These are phyloP conservation scores for Gadopsis marmoratus DNA, from an alignment of 2,797 vertebrate genomes.

Conservation along the genomic window DNA sequence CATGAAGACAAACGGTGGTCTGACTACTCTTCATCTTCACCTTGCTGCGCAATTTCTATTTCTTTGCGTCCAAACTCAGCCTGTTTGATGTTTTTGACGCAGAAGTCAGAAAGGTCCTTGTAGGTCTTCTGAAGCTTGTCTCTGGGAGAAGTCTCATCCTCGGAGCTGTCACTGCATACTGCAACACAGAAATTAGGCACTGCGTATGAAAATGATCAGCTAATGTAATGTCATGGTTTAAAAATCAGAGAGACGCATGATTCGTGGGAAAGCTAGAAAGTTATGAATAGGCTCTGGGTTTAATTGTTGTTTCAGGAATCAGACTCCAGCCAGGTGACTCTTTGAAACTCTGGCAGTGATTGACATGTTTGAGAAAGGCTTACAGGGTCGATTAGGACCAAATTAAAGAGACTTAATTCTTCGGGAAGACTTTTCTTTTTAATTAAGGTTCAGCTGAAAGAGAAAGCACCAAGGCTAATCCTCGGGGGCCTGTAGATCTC, in stretches of 20 bases:
- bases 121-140: conserved; percentile 91
- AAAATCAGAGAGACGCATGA: background rate
- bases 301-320: conserved; percentile 24
- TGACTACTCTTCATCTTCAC: conserved; percentile 63
- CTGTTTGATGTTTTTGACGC: conserved; percentile 94
- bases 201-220: background rate
- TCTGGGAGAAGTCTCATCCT: conserved; percentile 89
- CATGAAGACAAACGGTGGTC: background rate
- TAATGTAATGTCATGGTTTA: background rate
- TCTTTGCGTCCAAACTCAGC: conserved; percentile 92
- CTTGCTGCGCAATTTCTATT: conserved; percentile 93
- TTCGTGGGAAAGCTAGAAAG: conserved; percentile 2
- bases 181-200: conserved; percentile 11
- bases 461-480: conserved; percentile 53
- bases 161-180: conserved; percentile 89
- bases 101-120: conserved; percentile 90
- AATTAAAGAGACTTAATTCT: conserved; percentile 60
- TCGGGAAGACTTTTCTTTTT: conserved; percentile 53
- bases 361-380: conserved; percentile 57
- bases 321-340: conserved; percentile 17
- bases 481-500: conserved; percentile 30
- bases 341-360: conserved; percentile 59
- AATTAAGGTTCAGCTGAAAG: conserved; percentile 50
- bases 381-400: conserved; percentile 57
- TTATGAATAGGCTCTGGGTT: conserved; percentile 4